Evolutionary conservation across 2,113 vertebrate species (phyloP).

Genomic region (Oxygymnocypris stewartii): DNA sequence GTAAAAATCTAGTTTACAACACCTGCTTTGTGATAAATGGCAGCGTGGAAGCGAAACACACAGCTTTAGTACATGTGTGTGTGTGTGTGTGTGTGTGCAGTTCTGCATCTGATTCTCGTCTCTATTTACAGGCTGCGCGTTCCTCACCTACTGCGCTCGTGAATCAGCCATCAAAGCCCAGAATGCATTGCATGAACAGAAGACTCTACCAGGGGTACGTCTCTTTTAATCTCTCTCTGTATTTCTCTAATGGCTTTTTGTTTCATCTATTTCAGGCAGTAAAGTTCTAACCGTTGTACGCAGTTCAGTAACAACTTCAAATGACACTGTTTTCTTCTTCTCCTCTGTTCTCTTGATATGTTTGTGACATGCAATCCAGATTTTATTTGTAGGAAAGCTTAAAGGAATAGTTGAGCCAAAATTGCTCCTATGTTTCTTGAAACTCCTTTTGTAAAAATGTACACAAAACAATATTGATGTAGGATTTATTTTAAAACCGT

Average conservation of each 20-base stretch:
- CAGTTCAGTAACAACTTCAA: not conserved
- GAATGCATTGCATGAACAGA: constrained; percentile 63
- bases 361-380: not conserved
- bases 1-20: not conserved
- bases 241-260: not conserved
- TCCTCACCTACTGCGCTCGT: constrained; percentile 61
- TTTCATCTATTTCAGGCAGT: constrained; percentile 13
- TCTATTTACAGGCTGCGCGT: constrained; percentile 58
- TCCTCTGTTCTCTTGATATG: not conserved
- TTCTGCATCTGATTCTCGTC: constrained; percentile 47
- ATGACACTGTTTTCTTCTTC: not conserved
- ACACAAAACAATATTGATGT: not conserved
- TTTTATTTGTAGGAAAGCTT: not conserved
- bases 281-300: constrained; percentile 2
- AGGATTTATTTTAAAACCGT: too few species aligned
- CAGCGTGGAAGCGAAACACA: not conserved
- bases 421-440: too few species aligned
- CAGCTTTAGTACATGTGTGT: not conserved
- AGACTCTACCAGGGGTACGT: constrained; percentile 62
- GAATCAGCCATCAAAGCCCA: constrained; percentile 63
- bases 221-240: constrained; percentile 26
- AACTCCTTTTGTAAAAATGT: too few species aligned
- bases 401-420: too few species aligned
- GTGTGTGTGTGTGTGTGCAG: constrained; percentile 46
- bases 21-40: constrained; percentile 1